Conservation (phyloP, 2,113 vertebrate species). For the Nerophis lumbriciformis region DNA sequence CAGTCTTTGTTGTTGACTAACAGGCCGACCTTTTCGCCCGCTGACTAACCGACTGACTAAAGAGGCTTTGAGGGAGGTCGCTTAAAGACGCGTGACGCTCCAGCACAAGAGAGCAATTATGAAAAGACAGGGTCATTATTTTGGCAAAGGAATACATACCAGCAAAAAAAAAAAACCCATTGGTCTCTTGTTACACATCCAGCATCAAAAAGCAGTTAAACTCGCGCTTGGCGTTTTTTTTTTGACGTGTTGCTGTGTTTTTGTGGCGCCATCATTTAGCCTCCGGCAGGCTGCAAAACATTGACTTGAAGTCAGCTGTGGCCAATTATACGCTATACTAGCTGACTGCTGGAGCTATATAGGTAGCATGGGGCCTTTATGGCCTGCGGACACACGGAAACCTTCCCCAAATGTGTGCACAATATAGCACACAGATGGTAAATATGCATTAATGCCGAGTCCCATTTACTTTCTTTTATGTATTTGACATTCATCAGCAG, state of each 20-base stretch:
- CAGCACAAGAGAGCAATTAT: constrained; percentile 13
- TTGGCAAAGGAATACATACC: neutral
- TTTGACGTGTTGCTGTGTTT: constrained; percentile 38
- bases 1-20: constrained; percentile 30
- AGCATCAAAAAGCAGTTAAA: constrained; percentile 12
- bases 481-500: no score
- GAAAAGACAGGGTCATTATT: neutral
- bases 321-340: constrained; percentile 54
- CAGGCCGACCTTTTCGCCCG: constrained; percentile 1
- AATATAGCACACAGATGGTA: neutral
- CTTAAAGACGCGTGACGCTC: constrained; percentile 31
- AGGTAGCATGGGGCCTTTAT: constrained; percentile 17
- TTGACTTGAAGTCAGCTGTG: constrained; percentile 57
- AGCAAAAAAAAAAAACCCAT: constrained; percentile 4
- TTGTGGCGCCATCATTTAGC: constrained; percentile 49
- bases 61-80: constrained; percentile 45
- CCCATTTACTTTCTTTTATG: no score
- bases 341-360: constrained; percentile 29
- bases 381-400: constrained; percentile 19
- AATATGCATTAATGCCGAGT: neutral
- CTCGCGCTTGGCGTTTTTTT: constrained; percentile 10
- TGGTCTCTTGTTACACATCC: constrained; percentile 9
- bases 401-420: neutral
- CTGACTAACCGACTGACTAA: constrained; percentile 38
- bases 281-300: constrained; percentile 39